Percentiles rank a stretch among this genome's conserved stretches.
Conservation (phyloP, 2,888 invertebrate species). For the Piscicola geometra region DNA sequence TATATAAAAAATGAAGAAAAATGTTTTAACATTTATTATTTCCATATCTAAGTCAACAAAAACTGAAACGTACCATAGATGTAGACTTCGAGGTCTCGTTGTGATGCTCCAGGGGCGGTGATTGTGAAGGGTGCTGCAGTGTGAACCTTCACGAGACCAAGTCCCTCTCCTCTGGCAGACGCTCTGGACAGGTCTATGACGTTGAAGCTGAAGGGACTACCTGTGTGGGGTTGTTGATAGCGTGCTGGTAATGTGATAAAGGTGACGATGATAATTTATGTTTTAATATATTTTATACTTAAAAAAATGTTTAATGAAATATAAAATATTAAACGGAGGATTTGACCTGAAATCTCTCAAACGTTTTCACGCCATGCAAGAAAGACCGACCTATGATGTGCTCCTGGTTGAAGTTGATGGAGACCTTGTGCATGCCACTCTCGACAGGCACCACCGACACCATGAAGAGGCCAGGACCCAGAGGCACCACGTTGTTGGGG, state of each 20-base stretch:
- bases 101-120: conserved; percentile 67
- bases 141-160: conserved; percentile 79
- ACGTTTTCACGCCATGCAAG: background rate
- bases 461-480: conserved; percentile 83
- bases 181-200: conserved; percentile 59
- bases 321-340: no score
- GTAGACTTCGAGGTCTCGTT: conserved; percentile 52
- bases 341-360: background rate
- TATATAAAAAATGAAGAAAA: no score
- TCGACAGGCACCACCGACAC: conserved; percentile 91
- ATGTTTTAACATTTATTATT: background rate
- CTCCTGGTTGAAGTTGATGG: conserved; percentile 70
- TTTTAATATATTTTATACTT: no score
- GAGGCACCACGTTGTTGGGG: conserved; percentile 58
- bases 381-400: conserved; percentile 57
- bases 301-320: no score
- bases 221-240: conserved; percentile 45
- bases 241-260: no score
- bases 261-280: no score
- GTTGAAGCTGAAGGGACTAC: conserved; percentile 50
- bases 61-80: conserved; percentile 59
- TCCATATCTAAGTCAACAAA: background rate
- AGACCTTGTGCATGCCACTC: conserved; percentile 81
- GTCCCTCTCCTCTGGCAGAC: conserved; percentile 79
- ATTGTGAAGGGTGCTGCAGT: conserved; percentile 78